These are phyloP conservation scores for Fistularia commersonii DNA, from an alignment of 2,797 vertebrate genomes.

Conservation along the genomic window DNA sequence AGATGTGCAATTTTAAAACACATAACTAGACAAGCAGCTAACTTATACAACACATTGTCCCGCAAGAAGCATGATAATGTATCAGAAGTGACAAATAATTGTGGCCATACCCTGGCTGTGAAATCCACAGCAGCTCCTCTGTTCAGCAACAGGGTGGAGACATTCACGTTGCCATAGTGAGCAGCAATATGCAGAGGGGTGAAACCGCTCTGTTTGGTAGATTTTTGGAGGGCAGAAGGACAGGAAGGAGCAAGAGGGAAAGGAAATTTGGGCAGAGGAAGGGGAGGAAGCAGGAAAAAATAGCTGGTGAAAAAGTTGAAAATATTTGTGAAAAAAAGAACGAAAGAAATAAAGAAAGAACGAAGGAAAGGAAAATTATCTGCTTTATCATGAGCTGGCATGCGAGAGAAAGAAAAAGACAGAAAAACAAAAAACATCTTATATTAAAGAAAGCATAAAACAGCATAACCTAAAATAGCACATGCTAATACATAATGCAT, in stretches of 20 bases:
- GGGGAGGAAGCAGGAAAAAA: slow-evolving; percentile 9
- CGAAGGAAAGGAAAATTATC: slow-evolving; percentile 17
- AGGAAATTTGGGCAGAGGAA: slow-evolving; percentile 8
- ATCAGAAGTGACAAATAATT: slow-evolving; percentile 14
- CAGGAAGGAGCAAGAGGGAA: slow-evolving; percentile 4
- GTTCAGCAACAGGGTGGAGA: slow-evolving; percentile 95
- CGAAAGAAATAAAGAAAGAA: slow-evolving; percentile 6
- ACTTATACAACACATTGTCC: slow-evolving; percentile 6
- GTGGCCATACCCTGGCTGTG: slow-evolving; percentile 86
- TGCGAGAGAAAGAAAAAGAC: slow-evolving; percentile 43
- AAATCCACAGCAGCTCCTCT: slow-evolving; percentile 97
- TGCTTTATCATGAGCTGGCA: slow-evolving; percentile 35
- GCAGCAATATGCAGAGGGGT: slow-evolving; percentile 97
- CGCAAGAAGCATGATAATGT: not conserved
- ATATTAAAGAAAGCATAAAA: slow-evolving; percentile 14
- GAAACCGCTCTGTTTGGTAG: slow-evolving; percentile 86
- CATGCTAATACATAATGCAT: slow-evolving; percentile 38
- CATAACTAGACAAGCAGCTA: not conserved
- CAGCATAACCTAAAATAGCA: slow-evolving; percentile 36
- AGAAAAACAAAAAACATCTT: slow-evolving; percentile 11
- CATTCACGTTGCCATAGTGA: slow-evolving; percentile 97
- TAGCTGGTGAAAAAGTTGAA: slow-evolving; percentile 9
- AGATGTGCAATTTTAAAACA: too few species aligned
- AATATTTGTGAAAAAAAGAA: slow-evolving; percentile 8
- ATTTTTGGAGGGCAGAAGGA: slow-evolving; percentile 12